phyloP scores from a whole-genome alignment of 2,113 vertebrate genomes.

The Rhizomys pruinosus region DNA sequence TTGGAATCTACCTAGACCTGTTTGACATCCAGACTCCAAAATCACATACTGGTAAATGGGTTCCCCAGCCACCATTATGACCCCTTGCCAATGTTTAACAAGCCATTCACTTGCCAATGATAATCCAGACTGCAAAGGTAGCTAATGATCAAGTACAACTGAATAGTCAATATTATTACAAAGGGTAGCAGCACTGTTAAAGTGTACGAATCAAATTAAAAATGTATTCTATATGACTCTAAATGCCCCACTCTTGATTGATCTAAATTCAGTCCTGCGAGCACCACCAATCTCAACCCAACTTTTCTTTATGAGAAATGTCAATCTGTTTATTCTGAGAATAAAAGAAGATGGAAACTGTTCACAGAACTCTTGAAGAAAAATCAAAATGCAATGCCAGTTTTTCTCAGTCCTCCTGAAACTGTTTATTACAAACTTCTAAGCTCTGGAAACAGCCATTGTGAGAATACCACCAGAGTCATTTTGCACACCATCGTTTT shows the following conservation, averaged over 20 bases:
- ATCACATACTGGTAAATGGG: neutral
- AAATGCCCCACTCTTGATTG: neutral
- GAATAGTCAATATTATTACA: neutral
- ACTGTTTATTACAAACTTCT: conserved; percentile 21
- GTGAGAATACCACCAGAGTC: conserved; percentile 28
- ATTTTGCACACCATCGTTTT: conserved; percentile 59
- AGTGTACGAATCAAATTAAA: neutral
- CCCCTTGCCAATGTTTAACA: neutral
- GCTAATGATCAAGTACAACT: neutral
- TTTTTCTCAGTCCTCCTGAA: conserved; percentile 27
- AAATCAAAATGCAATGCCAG: neutral
- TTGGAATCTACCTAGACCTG: neutral
- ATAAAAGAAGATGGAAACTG: neutral
- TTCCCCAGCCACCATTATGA: neutral
- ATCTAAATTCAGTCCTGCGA: neutral
- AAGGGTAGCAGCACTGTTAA: neutral
- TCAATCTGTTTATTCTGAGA: neutral
- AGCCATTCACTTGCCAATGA: neutral
- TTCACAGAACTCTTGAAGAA: neutral
- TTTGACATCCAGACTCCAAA: conserved; percentile 17
- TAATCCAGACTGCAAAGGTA: neutral
- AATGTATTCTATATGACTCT: neutral
- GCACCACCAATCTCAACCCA: neutral
- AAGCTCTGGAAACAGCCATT: conserved; percentile 16
- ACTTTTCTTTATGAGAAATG: conserved; percentile 18